Conservation (phyloP, 2,113 vertebrate species). For the Brevimyrus niger region DNA sequence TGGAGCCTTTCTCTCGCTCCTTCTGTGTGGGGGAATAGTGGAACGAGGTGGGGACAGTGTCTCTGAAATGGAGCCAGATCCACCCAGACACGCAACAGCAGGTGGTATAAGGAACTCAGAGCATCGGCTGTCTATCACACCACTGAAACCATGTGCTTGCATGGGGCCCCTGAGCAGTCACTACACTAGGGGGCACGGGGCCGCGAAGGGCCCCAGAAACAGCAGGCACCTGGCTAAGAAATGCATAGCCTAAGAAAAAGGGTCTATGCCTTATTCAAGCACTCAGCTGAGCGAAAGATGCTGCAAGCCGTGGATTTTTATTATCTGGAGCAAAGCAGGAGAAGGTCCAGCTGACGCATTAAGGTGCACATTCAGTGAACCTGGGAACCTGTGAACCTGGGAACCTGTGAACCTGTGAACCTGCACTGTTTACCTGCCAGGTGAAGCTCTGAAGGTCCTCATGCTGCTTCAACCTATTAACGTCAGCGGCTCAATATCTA, state of each 20-base stretch:
- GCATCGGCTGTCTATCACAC: background rate
- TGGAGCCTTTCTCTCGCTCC: constrained; percentile 72
- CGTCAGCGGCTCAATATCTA: background rate
- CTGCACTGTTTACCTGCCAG: background rate
- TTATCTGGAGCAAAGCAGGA: background rate
- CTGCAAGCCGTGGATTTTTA: background rate
- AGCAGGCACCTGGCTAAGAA: no score
- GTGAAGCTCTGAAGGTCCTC: background rate
- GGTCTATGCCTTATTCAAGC: background rate
- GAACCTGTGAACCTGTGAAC: no score
- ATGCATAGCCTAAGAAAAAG: background rate
- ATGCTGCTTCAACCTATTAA: background rate
- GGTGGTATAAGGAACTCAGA: background rate
- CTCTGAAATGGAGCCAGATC: background rate
- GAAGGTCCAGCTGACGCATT: background rate
- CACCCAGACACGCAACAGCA: background rate
- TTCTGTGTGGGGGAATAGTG: constrained; percentile 49
- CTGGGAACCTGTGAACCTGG: no score
- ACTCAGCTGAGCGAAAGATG: background rate
- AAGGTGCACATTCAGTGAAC: background rate
- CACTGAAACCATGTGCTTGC: background rate
- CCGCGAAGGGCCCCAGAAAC: no score
- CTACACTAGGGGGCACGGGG: no score
- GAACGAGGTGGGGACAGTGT: background rate
- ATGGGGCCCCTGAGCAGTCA: background rate